Evolutionary conservation across 2,888 invertebrate species (phyloP).

Genomic region (Stenodera caucasica): DNA sequence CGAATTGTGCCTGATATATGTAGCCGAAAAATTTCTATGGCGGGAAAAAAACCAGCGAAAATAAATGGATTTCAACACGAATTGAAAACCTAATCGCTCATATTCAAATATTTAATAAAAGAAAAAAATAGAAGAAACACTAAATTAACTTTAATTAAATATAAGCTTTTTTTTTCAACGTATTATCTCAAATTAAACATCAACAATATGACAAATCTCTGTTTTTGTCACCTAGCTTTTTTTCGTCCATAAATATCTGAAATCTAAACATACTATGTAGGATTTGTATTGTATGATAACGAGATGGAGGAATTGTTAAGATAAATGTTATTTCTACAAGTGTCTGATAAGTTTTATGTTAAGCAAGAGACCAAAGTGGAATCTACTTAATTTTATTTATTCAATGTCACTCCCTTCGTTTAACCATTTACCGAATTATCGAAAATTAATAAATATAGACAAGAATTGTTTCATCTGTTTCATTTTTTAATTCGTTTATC

Average conservation of each 20-base stretch:
- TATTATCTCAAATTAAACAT: constrained; percentile 2
- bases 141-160: constrained; percentile 1
- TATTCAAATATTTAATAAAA: constrained; percentile 5
- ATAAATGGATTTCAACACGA: neutral
- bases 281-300: constrained; percentile 3
- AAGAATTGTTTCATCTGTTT: no score
- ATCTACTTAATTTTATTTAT: no score
- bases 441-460: no score
- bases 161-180: neutral
- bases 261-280: neutral
- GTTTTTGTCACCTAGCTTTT: neutral
- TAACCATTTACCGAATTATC: no score
- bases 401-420: no score
- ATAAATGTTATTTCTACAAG: constrained; percentile 6
- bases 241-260: neutral
- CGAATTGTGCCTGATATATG: neutral
- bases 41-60: neutral
- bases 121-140: neutral
- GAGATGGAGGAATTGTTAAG: neutral
- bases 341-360: neutral
- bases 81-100: neutral
- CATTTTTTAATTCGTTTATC: no score
- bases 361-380: neutral
- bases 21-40: neutral
- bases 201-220: neutral